A percentile compares a stretch with the other conserved stretches of the same genome.
Conservation (phyloP, 2,113 vertebrate genomes). For the Cariama cristata region DNA sequence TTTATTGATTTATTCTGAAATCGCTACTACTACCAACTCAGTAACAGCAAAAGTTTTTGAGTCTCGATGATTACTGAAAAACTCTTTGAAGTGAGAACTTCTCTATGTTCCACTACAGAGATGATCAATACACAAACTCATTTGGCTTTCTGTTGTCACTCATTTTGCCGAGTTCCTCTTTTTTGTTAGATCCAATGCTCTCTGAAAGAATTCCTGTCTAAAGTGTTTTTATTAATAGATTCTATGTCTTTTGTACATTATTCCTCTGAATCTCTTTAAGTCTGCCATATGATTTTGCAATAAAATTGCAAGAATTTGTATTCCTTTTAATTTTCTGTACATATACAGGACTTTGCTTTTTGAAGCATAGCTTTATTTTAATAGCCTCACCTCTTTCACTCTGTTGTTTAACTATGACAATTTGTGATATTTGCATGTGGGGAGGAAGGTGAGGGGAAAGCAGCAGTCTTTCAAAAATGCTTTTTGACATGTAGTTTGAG, state of each 20-base stretch:
- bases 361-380: background rate
- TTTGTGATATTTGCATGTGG: background rate
- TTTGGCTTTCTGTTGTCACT: background rate
- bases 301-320: background rate
- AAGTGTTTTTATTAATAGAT: background rate
- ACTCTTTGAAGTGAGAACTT: background rate
- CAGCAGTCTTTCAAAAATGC: background rate
- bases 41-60: background rate
- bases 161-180: background rate
- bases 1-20: background rate
- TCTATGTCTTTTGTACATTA: background rate
- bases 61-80: background rate
- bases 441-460: background rate
- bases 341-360: background rate
- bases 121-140: background rate
- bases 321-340: background rate
- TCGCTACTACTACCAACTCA: background rate
- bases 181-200: background rate
- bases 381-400: background rate
- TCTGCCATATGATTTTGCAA: background rate
- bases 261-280: background rate
- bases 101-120: background rate
- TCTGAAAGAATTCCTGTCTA: background rate
- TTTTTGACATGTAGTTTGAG: background rate
- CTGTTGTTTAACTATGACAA: background rate